Evolutionary conservation across 2,797 vertebrate species (phyloP).

Genomic region (Geotria australis): DNA sequence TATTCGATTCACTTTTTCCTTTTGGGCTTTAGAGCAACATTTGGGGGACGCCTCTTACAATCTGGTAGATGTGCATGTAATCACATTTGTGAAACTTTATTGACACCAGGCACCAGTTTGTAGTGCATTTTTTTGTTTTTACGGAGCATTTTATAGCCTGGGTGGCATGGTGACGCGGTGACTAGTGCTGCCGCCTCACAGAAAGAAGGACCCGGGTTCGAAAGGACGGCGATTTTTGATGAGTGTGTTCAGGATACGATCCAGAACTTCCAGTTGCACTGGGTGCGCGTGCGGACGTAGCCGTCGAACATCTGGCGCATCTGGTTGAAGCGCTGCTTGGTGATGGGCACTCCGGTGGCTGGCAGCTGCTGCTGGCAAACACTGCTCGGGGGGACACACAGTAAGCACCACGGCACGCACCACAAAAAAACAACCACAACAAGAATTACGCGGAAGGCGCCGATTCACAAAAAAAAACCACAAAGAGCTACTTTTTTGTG

Average conservation of each 20-base stretch:
- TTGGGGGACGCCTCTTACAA: no score
- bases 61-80: no score
- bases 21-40: no score
- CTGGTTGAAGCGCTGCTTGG: constrained; percentile 25
- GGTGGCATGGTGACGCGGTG: neutral
- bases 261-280: constrained; percentile 97
- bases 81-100: no score
- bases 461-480: neutral
- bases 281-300: constrained; percentile 48
- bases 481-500: no score
- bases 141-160: neutral
- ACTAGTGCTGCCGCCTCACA: no score
- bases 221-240: neutral
- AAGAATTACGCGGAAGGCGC: neutral
- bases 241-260: constrained; percentile 51
- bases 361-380: constrained; percentile 66
- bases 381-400: constrained; percentile 10
- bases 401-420: neutral
- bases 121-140: no score
- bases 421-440: no score
- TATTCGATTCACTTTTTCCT: no score
- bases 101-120: no score
- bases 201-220: no score
- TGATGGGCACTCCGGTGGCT: constrained; percentile 39
- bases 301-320: constrained; percentile 54